Evolutionary conservation across 2,797 vertebrate species (phyloP).

Genomic region (Lindbergichthys nudifrons): DNA sequence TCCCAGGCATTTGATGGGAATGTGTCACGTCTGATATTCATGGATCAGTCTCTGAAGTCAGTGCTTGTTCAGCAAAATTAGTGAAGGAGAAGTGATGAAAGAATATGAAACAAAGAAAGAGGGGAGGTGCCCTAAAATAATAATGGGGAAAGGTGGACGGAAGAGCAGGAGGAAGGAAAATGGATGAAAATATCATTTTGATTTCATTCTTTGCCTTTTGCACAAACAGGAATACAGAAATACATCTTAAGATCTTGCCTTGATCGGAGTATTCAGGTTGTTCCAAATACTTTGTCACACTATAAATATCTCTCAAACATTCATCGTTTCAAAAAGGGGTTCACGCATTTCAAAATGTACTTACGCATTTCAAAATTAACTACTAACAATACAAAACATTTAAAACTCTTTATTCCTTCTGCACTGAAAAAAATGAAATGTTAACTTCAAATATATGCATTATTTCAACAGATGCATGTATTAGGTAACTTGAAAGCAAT

Average conservation of each 20-base stretch:
- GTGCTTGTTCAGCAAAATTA: conserved; percentile 36
- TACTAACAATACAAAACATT: too few relatives aligned
- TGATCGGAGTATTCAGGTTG: not conserved
- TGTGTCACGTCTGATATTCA: conserved; percentile 20
- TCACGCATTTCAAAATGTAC: too few relatives aligned
- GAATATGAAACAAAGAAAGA: not conserved
- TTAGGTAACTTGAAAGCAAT: too few relatives aligned
- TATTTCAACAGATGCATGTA: too few relatives aligned
- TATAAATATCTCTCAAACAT: not conserved
- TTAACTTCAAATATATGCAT: too few relatives aligned
- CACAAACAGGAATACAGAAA: not conserved
- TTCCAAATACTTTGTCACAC: not conserved
- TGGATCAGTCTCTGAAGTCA: conserved; percentile 24
- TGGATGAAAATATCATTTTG: fast-evolving
- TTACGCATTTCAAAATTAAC: too few relatives aligned
- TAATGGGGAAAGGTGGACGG: not conserved
- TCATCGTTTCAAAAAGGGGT: not conserved
- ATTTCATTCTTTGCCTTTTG: not conserved
- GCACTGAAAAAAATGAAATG: too few relatives aligned
- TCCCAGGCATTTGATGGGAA: conserved; percentile 38
- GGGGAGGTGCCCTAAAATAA: not conserved
- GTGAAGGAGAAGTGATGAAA: conserved; percentile 26
- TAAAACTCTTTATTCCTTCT: too few relatives aligned
- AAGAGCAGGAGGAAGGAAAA: not conserved
- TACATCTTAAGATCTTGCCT: not conserved